A percentile compares a stretch with the other conserved stretches of the same genome.
Conservation (phyloP, 2,113 vertebrate genomes). For the Apteryx mantelli region DNA sequence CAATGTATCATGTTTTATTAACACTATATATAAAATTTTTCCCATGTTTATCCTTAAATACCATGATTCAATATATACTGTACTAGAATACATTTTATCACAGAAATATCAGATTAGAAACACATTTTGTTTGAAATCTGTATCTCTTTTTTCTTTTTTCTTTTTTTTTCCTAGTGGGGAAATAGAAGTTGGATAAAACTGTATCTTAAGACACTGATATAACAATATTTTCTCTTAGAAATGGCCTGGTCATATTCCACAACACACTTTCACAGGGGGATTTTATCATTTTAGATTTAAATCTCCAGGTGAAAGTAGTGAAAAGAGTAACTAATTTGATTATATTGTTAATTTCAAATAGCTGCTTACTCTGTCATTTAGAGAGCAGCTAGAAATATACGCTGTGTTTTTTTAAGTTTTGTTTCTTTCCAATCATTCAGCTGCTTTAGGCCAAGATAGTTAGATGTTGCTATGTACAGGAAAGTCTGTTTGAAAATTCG, state of each 20-base stretch:
- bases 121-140: neutral
- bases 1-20: slow-evolving; percentile 15
- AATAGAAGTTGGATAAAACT: neutral
- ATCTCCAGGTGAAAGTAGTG: neutral
- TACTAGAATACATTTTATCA: neutral
- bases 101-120: neutral
- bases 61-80: neutral
- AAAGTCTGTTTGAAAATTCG: neutral
- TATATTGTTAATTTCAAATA: neutral
- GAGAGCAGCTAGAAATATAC: neutral
- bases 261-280: neutral
- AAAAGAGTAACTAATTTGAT: neutral
- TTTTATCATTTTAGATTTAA: slow-evolving; percentile 1
- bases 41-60: neutral
- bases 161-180: neutral
- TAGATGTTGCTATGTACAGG: neutral
- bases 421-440: neutral
- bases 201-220: neutral
- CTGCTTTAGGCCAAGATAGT: neutral
- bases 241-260: neutral
- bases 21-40: neutral
- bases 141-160: neutral
- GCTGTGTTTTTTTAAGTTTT: neutral
- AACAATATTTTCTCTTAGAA: slow-evolving; percentile 20
- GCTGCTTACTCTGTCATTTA: neutral